Conservation (phyloP, 2,888 invertebrate genomes). For the Ophion obscuratus region DNA sequence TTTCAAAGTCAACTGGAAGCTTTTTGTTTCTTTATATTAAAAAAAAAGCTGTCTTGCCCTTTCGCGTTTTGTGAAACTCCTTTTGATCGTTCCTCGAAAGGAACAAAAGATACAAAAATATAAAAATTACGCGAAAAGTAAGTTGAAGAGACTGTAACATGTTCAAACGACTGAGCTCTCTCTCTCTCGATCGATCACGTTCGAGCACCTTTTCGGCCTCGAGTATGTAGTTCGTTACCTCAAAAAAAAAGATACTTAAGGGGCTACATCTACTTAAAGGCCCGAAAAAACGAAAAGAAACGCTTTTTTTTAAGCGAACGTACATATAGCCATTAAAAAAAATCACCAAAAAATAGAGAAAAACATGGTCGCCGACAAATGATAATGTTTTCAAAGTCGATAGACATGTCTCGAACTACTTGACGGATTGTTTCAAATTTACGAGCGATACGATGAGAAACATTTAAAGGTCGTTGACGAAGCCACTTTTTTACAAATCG, state of each 20-base stretch:
- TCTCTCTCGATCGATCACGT: neutral
- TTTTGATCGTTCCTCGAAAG: neutral
- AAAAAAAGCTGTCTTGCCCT: neutral
- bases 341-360: no score
- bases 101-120: neutral
- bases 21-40: neutral
- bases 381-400: no score
- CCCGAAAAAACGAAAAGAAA: no score
- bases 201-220: neutral
- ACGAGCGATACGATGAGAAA: no score
- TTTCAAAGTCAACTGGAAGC: neutral
- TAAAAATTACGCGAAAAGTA: neutral
- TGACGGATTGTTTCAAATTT: no score
- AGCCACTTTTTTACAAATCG: no score
- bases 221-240: constrained; percentile 1
- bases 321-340: no score
- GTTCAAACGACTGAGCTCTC: neutral
- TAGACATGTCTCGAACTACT: no score
- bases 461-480: no score
- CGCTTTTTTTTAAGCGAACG: no score
- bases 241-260: neutral
- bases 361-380: no score
- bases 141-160: neutral
- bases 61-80: neutral
- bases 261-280: no score